Evolutionary conservation across 37 sponge, comb jelly and placozoan species (phyloP).

Genomic region (Geodia barretti): DNA sequence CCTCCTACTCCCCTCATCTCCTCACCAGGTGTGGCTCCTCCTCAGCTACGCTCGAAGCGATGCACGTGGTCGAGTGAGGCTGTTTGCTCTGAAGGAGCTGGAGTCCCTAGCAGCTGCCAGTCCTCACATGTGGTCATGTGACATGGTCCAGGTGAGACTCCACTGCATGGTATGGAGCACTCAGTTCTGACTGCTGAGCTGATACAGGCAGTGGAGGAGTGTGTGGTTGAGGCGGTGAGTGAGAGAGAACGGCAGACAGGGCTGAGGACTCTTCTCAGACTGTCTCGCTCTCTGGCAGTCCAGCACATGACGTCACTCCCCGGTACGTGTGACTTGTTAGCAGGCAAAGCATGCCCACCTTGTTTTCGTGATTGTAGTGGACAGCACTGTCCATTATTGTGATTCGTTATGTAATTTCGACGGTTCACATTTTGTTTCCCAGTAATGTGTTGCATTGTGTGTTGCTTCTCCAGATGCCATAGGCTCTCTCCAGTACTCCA

Average conservation of each 20-base stretch:
- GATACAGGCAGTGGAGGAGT: not conserved
- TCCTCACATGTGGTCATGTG: slow-evolving; percentile 74
- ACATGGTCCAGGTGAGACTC: slow-evolving; percentile 49
- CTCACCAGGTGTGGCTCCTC: slow-evolving; percentile 56
- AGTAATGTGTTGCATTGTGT: no score
- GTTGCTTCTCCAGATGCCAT: slow-evolving; percentile 10
- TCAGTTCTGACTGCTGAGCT: not conserved
- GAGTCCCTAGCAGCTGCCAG: slow-evolving; percentile 24
- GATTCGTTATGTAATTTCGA: no score
- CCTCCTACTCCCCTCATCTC: not conserved
- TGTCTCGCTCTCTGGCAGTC: slow-evolving; percentile 61
- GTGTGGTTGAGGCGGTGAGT: slow-evolving; percentile 5
- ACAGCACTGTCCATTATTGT: no score
- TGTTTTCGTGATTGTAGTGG: no score
- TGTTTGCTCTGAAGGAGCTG: slow-evolving; percentile 42
- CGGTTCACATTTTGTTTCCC: no score
- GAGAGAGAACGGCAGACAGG: slow-evolving; percentile 37
- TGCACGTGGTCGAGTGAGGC: slow-evolving; percentile 42
- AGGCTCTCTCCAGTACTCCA: slow-evolving; percentile 22
- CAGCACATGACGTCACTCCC: slow-evolving; percentile 45
- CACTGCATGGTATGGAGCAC: not conserved
- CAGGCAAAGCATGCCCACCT: no score
- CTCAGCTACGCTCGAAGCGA: slow-evolving; percentile 57
- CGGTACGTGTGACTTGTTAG: slow-evolving; percentile 15
- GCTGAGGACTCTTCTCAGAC: slow-evolving; percentile 11